Evolutionary conservation across 2,797 vertebrate genomes (phyloP).

Genomic region (Phaenicophaeus curvirostris): DNA sequence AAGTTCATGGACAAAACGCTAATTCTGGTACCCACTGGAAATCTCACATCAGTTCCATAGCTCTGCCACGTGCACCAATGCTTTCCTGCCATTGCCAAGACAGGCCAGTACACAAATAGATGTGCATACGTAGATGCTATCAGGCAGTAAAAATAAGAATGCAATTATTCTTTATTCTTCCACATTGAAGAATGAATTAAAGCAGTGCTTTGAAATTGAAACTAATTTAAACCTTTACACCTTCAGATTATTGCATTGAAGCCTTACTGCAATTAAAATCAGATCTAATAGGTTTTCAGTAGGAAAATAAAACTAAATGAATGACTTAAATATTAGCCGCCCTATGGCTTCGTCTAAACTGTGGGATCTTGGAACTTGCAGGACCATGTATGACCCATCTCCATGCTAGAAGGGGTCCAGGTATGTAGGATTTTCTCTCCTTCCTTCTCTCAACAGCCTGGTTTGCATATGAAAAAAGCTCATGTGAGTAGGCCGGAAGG

Average conservation of each 20-base stretch:
- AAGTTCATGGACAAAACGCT: not conserved
- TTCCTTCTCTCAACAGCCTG: not conserved
- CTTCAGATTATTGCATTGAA: not conserved
- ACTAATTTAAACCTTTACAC: not conserved
- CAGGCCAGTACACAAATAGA: accelerated
- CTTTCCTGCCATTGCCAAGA: not conserved
- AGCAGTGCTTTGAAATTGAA: constrained; percentile 5
- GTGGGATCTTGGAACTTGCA: not conserved
- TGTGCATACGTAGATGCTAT: not conserved
- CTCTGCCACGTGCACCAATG: not conserved
- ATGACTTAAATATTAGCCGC: not conserved
- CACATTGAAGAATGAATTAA: not conserved
- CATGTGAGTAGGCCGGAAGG: not conserved
- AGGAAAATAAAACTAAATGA: not conserved
- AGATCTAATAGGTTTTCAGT: not conserved
- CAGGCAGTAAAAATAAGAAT: not conserved
- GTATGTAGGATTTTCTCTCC: not conserved
- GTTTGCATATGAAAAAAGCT: not conserved
- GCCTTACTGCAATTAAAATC: not conserved
- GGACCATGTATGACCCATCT: not conserved
- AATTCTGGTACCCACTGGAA: not conserved
- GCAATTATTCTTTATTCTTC: not conserved
- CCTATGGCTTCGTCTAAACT: not conserved
- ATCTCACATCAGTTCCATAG: not conserved
- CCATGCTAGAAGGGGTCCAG: not conserved